Conservation (phyloP, 2,888 invertebrate species). For the Drosophila kuntzei region DNA sequence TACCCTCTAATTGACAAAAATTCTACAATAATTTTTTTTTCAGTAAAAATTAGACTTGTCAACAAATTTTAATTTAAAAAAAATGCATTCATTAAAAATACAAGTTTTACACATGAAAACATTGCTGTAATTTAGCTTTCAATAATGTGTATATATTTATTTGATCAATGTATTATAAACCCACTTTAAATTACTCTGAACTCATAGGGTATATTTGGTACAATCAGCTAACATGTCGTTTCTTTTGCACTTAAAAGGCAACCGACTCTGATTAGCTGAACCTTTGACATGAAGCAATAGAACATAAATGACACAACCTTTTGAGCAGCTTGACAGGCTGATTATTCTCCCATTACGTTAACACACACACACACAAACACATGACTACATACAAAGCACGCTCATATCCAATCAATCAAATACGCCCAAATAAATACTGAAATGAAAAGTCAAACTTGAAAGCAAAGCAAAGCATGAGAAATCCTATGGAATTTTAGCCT, state of each 20-base stretch:
- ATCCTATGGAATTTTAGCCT: conserved; percentile 10
- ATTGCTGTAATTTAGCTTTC: too few relatives aligned
- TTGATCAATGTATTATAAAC: neutral
- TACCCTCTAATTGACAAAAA: too few relatives aligned
- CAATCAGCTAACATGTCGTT: neutral
- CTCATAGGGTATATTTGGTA: neutral
- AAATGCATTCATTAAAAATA: too few relatives aligned
- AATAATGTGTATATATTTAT: too few relatives aligned
- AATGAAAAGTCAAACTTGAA: conserved; percentile 24
- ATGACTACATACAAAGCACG: conserved; percentile 2
- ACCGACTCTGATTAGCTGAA: conserved; percentile 42
- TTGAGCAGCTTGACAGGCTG: conserved; percentile 9
- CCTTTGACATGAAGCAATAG: conserved; percentile 17
- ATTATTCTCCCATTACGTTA: conserved; percentile 14
- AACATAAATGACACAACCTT: conserved; percentile 24
- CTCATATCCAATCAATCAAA: conserved; percentile 34
- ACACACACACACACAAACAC: neutral
- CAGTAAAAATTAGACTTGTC: too few relatives aligned
- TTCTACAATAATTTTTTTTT: too few relatives aligned
- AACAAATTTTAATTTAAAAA: too few relatives aligned
- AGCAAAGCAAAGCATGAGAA: conserved; percentile 6
- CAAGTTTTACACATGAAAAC: too few relatives aligned
- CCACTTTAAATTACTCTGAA: neutral
- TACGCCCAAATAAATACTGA: conserved; percentile 16
- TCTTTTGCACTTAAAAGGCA: conserved; percentile 18